Evolutionary conservation across 2,888 invertebrate genomes (phyloP), one percentile per base, ranked within the genome.

Genomic region (Protodeltote pygarga): DNA sequence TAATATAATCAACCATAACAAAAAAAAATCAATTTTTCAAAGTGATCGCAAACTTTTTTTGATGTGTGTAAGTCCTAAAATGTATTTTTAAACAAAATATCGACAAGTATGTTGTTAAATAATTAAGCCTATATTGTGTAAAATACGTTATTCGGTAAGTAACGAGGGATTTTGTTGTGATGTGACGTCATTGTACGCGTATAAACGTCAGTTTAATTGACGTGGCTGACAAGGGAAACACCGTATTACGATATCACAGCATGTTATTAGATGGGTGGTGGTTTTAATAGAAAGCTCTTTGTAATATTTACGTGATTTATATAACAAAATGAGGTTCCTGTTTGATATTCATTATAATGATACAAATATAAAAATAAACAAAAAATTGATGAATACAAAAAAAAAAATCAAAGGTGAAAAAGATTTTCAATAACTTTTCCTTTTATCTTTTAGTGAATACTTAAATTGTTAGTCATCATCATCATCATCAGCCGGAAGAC

Each of bases 191-290:
- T 62, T 53, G 50, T 61, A 34, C 38, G 33, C 64, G 46, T 59
- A 63, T 55, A 59, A 63, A 68, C 65, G 69, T 73, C 72, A 65
- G 54, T 51, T 62, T 77, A 77, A 77, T 75, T 77, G 77, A 77
- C 76, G 54, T 65, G 45, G 27, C 61, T 66, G 65, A 62, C 67
- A 58, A 38, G 55, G 44, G 48, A 63, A 55, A 66, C 53, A 27
- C 44, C 49, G 48, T 65, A 47, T 60, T 65, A 65, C 51, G 47
- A 42, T 49, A 62, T 42, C 39, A 50, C 37, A 64, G 44, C 47
- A 42, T 53, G 33, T 40, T 65, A 51, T 58, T 65, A 65, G 58
- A 53, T 10, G 27, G 6, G 47, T 21, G 13, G 25, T 23, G 16
- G 45, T 16, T 52, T 47, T 50, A 47, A 40, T 45, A 41, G 41